Evolutionary conservation across 2,888 invertebrate genomes (phyloP).

Genomic region (Marasmarcha lunaedactyla): DNA sequence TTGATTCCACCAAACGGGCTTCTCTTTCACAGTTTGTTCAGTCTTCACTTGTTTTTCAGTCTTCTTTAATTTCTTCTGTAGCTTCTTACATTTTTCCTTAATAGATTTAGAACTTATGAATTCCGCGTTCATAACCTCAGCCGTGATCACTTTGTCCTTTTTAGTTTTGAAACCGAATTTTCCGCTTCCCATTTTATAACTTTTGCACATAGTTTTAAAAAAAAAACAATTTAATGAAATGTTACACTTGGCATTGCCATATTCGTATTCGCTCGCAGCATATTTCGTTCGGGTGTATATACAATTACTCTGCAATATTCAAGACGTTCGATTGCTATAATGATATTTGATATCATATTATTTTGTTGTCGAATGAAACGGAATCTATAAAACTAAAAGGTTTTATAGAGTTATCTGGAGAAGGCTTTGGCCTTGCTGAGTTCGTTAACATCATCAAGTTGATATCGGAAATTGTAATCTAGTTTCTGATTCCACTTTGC

Average conservation of each 20-base stretch:
- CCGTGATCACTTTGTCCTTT: conserved; percentile 52
- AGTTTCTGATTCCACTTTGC: conserved; percentile 39
- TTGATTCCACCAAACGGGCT: conserved; percentile 66
- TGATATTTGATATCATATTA: conserved; percentile 51
- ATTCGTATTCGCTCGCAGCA: conserved; percentile 21
- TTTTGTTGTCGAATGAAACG: conserved; percentile 52
- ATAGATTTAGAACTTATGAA: too few relatives aligned
- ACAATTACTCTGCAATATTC: conserved; percentile 27
- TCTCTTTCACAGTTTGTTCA: conserved; percentile 45
- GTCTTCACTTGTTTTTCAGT: conserved; percentile 58
- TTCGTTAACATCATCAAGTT: conserved; percentile 49
- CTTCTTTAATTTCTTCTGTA: conserved; percentile 63
- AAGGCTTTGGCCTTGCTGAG: conserved; percentile 55
- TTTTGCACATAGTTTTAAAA: conserved; percentile 30
- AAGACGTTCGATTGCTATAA: conserved; percentile 44
- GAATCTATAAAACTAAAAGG: conserved; percentile 59
- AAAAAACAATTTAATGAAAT: conserved; percentile 13
- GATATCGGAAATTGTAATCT: conserved; percentile 56
- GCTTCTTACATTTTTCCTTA: conserved; percentile 57
- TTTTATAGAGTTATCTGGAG: conserved; percentile 58
- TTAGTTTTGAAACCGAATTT: conserved; percentile 51
- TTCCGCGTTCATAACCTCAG: conserved; percentile 43
- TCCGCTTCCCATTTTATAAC: conserved; percentile 56
- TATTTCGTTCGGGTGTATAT: conserved; percentile 28
- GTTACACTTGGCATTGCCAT: conserved; percentile 25